Percentiles rank a stretch among this genome's conserved stretches.
Conservation (phyloP, 1,140 invertebrate genomes). For the Drosophila pseudoananassae region DNA sequence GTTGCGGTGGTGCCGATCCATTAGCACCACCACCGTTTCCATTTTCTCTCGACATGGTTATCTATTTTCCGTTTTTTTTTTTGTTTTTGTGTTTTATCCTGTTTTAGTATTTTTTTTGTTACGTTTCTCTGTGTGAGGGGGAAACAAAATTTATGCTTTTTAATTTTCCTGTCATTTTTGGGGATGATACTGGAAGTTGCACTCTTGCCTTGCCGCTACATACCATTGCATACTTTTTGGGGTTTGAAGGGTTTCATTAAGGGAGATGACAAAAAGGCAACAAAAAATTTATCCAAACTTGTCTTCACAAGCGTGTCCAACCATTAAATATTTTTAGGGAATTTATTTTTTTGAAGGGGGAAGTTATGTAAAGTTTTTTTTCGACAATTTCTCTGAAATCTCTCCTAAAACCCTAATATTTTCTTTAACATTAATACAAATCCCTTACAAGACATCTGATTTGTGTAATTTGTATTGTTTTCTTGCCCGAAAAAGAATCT, state of each 20-base stretch:
- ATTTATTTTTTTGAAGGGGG: too few species aligned
- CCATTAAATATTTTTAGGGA: too few species aligned
- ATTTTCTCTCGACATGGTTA: constrained; percentile 41
- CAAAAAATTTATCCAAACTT: background rate
- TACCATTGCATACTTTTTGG: constrained; percentile 41
- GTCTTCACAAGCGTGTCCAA: background rate
- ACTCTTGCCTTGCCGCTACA: constrained; percentile 32
- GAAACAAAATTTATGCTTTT: constrained; percentile 46
- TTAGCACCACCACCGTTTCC: constrained; percentile 23
- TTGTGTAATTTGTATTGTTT: constrained; percentile 1
- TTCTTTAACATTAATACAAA: too few species aligned
- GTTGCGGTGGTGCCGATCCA: constrained; percentile 21
- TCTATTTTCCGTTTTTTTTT: background rate
- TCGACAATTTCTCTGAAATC: too few species aligned
- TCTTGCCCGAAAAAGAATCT: constrained; percentile 6
- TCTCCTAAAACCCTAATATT: too few species aligned
- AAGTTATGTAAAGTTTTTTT: too few species aligned
- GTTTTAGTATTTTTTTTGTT: background rate
- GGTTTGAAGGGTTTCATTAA: constrained; percentile 1
- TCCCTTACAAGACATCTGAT: background rate
- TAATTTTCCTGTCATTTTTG: constrained; percentile 13
- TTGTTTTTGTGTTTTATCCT: background rate
- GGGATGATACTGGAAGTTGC: constrained; percentile 1
- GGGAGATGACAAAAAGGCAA: background rate
- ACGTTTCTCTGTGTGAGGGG: constrained; percentile 4